Conservation (phyloP, 2,888 invertebrate genomes). For the Empis stercorea region DNA sequence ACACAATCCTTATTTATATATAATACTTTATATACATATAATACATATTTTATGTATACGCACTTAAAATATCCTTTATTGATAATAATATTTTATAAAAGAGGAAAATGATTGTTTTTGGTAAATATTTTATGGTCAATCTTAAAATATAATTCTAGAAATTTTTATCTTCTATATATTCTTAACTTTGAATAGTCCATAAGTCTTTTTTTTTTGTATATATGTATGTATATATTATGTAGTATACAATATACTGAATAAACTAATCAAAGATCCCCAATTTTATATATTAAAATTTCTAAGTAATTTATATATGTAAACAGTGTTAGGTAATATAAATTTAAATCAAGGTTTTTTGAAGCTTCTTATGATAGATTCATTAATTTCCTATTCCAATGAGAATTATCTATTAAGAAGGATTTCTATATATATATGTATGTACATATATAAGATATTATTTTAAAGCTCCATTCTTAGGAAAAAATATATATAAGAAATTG, state of each 20-base stretch:
- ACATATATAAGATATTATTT: not conserved
- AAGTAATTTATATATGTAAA: too few species aligned
- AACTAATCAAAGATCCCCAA: too few species aligned
- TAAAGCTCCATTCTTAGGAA: too few species aligned
- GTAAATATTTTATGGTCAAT: conserved; percentile 2
- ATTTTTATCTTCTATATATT: too few species aligned
- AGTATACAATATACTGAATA: too few species aligned
- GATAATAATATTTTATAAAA: not conserved
- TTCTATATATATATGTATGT: conserved; percentile 10
- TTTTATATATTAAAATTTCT: too few species aligned
- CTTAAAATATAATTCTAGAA: not conserved
- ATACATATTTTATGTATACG: too few species aligned
- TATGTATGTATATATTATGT: not conserved
- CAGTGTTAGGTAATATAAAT: too few species aligned
- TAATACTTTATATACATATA: not conserved
- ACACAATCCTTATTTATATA: conserved; percentile 8
- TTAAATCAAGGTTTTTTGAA: too few species aligned
- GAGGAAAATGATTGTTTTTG: not conserved
- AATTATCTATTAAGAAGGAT: conserved; percentile 21
- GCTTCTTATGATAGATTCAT: conserved; percentile 10
- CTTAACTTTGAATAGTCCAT: too few species aligned
- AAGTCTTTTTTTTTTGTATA: not conserved
- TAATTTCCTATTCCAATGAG: conserved; percentile 21
- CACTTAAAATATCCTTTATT: not conserved
- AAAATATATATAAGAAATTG: too few species aligned